These are phyloP conservation scores for Champsocephalus esox DNA, from an alignment of 2,797 vertebrate genomes.

Conservation along the genomic window DNA sequence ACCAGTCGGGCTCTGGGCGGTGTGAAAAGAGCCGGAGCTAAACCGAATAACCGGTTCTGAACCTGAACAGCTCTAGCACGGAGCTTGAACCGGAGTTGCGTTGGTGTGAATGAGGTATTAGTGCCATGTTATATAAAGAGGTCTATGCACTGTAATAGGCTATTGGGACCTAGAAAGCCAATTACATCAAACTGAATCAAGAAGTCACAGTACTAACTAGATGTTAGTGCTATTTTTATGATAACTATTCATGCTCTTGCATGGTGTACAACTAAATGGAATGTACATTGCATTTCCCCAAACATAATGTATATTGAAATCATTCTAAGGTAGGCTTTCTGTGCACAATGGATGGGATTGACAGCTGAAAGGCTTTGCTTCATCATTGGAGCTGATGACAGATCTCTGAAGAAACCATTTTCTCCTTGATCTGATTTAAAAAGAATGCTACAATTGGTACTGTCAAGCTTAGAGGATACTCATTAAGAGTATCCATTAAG, in stretches of 20 bases:
- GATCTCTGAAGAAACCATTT: constrained; percentile 34
- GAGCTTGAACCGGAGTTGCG: too few species aligned
- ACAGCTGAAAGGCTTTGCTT: constrained; percentile 29
- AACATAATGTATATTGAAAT: constrained; percentile 15
- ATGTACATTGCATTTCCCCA: constrained; percentile 6
- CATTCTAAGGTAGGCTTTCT: background rate
- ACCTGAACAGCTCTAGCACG: too few species aligned
- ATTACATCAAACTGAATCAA: constrained; percentile 55
- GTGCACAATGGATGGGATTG: background rate
- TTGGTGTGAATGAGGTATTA: constrained; percentile 15
- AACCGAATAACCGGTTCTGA: too few species aligned
- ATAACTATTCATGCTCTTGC: constrained; percentile 4
- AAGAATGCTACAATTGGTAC: constrained; percentile 40
- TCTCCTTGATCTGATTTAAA: constrained; percentile 48
- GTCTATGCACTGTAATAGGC: constrained; percentile 39
- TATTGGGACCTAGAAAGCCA: constrained; percentile 36
- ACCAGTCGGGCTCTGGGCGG: too few species aligned
- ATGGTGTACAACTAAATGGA: constrained; percentile 18
- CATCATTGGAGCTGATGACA: constrained; percentile 27
- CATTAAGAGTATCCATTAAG: constrained; percentile 64
- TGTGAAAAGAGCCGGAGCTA: too few species aligned
- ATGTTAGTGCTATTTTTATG: constrained; percentile 26
- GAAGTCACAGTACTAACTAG: constrained; percentile 36
- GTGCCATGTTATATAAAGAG: constrained; percentile 54
- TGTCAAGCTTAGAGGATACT: constrained; percentile 42